These are phyloP conservation scores for Chaetorhynchus papuensis DNA, from an alignment of 2,113 vertebrate species.

Conservation along the genomic window DNA sequence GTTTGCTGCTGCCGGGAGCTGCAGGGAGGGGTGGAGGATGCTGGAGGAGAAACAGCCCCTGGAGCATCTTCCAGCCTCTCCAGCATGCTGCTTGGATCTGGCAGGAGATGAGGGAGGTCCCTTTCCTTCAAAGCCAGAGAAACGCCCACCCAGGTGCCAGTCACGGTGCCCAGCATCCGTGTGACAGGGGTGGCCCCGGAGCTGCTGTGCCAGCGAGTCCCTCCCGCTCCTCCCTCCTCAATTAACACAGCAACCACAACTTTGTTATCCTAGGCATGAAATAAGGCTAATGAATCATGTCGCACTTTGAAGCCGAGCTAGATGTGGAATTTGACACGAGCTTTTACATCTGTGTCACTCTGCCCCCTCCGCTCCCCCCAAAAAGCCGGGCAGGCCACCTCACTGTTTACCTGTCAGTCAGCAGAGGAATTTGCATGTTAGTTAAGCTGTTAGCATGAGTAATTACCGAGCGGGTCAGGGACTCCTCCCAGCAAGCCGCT, in stretches of 20 bases:
- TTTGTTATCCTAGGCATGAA: constrained; percentile 53
- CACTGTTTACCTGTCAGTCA: constrained; percentile 48
- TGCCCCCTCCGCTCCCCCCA: background rate
- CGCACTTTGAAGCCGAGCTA: constrained; percentile 14
- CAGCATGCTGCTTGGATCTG: accelerated
- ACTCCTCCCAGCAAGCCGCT: constrained; percentile 48
- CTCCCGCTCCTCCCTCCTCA: constrained; percentile 33
- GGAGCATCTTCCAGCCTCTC: background rate
- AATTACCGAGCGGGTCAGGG: constrained; percentile 50
- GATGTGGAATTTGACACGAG: background rate
- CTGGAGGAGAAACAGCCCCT: background rate
- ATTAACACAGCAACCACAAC: constrained; percentile 45
- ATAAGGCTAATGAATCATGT: constrained; percentile 51
- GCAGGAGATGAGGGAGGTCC: background rate
- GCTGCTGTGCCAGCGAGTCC: background rate
- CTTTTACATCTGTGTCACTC: constrained; percentile 50
- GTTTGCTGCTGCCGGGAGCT: background rate
- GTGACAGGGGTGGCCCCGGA: background rate
- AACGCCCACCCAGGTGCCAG: background rate
- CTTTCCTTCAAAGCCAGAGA: background rate
- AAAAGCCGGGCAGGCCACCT: background rate
- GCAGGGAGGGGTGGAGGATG: background rate
- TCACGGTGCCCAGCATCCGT: background rate
- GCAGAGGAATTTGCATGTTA: constrained; percentile 52
- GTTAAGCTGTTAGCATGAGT: constrained; percentile 64